These are phyloP conservation scores for Drosophila imparisetae DNA, from an alignment of 2,888 invertebrate species.

Conservation along the genomic window DNA sequence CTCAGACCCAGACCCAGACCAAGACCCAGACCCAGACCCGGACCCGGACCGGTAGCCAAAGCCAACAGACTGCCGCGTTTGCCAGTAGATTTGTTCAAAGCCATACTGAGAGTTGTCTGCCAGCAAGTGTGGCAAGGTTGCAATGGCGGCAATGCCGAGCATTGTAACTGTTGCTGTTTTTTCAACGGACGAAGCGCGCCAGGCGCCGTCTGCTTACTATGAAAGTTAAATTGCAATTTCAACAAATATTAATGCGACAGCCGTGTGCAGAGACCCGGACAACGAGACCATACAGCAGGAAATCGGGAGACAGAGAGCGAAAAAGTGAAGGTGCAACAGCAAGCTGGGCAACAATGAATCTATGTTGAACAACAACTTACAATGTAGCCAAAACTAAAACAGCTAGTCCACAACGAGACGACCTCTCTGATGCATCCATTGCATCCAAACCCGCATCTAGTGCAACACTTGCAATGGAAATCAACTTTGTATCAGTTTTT, in stretches of 20 bases:
- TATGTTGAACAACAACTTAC: constrained; percentile 5
- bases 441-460: not conserved
- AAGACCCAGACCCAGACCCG: not conserved
- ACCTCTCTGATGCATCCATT: not conserved
- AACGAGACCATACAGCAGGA: not conserved
- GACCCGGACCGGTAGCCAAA: not conserved
- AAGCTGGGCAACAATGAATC: constrained; percentile 26
- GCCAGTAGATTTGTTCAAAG: constrained; percentile 60
- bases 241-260: constrained; percentile 66
- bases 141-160: not conserved
- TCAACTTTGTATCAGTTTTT: no score
- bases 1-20: not conserved
- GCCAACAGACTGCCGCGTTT: constrained; percentile 36
- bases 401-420: not conserved
- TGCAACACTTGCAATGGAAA: no score
- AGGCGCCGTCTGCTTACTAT: constrained; percentile 55
- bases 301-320: not conserved
- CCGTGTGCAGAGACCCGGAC: constrained; percentile 30
- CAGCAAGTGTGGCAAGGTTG: constrained; percentile 14
- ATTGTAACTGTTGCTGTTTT: constrained; percentile 15
- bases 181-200: constrained; percentile 16
- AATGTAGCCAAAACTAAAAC: not conserved
- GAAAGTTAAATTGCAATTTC: constrained; percentile 72
- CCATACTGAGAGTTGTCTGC: constrained; percentile 11
- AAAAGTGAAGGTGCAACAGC: constrained; percentile 9